Base-by-base conservation (phyloP, 1,140 invertebrate genomes). In the Epicauta chinensis region DNA sequence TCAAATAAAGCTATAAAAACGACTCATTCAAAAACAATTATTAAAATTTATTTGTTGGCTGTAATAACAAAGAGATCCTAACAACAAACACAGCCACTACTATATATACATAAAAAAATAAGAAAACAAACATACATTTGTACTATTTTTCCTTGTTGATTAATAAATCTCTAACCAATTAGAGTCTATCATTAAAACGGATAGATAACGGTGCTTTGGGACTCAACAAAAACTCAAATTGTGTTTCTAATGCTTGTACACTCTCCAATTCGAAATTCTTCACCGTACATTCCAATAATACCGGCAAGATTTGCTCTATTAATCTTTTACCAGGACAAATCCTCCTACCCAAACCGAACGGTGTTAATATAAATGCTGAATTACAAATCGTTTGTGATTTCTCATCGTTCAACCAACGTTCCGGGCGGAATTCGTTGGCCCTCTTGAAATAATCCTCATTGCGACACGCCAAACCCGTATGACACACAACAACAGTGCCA, bases 401-500 rank as follows among this genome's bases (percentile, higher is more conserved):
- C n/a, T 69, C 61, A 2, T 70, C 66, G 17, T 77, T 69, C 11
- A 93, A 66, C 93, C 86, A 97, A 16, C 87, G 77, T 71, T 91
- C 90, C 5, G 93, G 93, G 9, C 78, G 65, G 65, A 84, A 97
- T 50, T 84, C 73, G 30, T 77, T 69, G 2, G 91, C 84, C 38
- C 86, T 73, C 51, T 78, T 78, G 71, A 89, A 96, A 70, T 93
- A 89, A 35, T 78, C 71, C n/a, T 89, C 81, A 15, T 83, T 77
- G 43, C 82, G 72, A 60, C 89, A 91, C 1, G 91, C 86, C 11
- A 91, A 79, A 71, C 84, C 87, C 1, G 87, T 92, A 59, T 95
- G 89, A 31, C 89, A 83, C 17, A 94, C 73, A 2, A 97, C 81
- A 2, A 92, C 84, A 1, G 86, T 92, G 85, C 89, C 91, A 54